Percentiles rank a stretch among this genome's conserved stretches.
phyloP scores from a whole-genome alignment of 2,888 invertebrate genomes.

The Isotomurus palustris region DNA sequence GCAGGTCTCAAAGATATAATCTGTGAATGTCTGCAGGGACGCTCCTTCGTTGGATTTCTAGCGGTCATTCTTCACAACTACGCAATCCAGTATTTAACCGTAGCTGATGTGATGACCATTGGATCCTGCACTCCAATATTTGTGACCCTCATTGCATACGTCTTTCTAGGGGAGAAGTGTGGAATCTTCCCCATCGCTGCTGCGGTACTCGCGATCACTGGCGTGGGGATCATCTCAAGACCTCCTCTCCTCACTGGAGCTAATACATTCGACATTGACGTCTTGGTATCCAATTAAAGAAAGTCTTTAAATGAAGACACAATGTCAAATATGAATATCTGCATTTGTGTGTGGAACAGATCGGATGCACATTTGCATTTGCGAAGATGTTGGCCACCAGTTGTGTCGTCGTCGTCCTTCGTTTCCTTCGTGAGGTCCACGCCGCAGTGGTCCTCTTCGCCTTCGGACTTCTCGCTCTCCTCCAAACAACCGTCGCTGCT shows the following conservation, averaged over 20 bases:
- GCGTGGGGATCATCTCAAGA: slow-evolving; percentile 8
- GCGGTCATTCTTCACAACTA: background rate
- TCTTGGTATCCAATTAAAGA: slow-evolving; percentile 2
- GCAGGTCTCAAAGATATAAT: too few relatives aligned
- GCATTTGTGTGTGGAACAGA: slow-evolving; percentile 11
- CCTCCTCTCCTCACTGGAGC: slow-evolving; percentile 10
- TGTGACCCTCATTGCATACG: background rate
- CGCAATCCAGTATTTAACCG: background rate
- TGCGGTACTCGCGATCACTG: slow-evolving; percentile 3
- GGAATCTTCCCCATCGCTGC: background rate
- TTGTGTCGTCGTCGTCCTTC: slow-evolving; percentile 18
- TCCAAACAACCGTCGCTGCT: slow-evolving; percentile 8
- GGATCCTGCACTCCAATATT: background rate
- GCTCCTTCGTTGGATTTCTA: background rate
- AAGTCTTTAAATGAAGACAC: background rate
- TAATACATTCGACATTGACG: background rate
- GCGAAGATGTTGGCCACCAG: slow-evolving; percentile 11
- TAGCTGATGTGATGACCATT: slow-evolving; percentile 1
- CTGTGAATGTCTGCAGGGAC: background rate
- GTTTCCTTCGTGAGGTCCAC: slow-evolving; percentile 23
- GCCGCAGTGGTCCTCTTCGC: slow-evolving; percentile 15
- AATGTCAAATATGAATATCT: background rate
- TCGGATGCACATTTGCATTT: slow-evolving; percentile 21
- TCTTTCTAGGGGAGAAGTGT: background rate
- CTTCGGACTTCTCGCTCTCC: slow-evolving; percentile 14